Evolutionary conservation across 2,113 vertebrate species (phyloP).

Genomic region (Tamias sibiricus): DNA sequence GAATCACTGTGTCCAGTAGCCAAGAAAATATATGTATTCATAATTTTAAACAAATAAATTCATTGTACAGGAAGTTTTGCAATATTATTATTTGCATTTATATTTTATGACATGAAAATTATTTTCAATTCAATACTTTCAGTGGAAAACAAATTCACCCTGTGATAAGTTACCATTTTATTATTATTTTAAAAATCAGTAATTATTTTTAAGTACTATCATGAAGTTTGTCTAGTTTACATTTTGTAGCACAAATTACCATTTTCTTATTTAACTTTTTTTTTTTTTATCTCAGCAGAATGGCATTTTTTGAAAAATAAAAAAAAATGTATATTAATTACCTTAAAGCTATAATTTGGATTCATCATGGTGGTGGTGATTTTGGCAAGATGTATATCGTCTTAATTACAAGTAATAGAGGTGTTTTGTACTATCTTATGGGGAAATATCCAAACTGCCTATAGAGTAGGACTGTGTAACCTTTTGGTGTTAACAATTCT

Average conservation of each 20-base stretch:
- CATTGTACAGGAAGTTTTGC: neutral
- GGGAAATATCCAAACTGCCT: neutral
- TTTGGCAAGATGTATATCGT: conserved; percentile 11
- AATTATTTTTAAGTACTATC: neutral
- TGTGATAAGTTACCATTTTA: conserved; percentile 25
- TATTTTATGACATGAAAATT: conserved; percentile 17
- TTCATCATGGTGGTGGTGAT: neutral
- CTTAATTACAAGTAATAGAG: neutral
- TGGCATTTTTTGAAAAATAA: neutral
- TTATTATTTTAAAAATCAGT: neutral
- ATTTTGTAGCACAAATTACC: conserved; percentile 9
- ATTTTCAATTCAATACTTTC: conserved; percentile 40
- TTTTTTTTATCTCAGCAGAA: conserved; percentile 23
- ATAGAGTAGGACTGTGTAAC: neutral
- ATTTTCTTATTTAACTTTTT: neutral
- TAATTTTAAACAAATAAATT: conserved; percentile 58
- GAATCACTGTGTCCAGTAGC: conserved; percentile 13
- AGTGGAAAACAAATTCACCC: neutral
- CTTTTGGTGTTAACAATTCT: conserved; percentile 23
- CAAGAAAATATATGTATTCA: conserved; percentile 59
- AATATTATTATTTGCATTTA: conserved; percentile 55
- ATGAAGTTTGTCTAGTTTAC: neutral
- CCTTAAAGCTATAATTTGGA: neutral
- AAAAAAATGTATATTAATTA: conserved; percentile 13
- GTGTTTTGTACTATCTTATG: neutral